Conservation (phyloP, 2,888 invertebrate species). For the Agonum fuliginosum region DNA sequence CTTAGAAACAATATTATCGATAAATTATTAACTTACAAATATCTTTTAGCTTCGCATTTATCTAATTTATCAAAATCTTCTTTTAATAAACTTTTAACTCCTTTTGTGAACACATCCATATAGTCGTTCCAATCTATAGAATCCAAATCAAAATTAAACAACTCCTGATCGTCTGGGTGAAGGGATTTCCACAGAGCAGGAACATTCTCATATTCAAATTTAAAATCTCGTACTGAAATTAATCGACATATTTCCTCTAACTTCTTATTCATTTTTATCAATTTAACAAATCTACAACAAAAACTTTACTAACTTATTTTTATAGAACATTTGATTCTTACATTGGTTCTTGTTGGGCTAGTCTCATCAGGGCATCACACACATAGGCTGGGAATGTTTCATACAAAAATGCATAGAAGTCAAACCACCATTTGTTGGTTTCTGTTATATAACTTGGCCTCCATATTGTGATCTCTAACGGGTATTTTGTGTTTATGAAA, state of each 20-base stretch:
- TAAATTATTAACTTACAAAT: conserved; percentile 5
- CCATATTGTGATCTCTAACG: no score
- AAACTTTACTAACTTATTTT: no score
- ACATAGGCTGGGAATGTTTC: no score
- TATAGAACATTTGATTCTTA: no score
- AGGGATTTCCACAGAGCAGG: conserved; percentile 1
- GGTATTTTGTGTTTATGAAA: no score
- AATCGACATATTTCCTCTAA: background rate
- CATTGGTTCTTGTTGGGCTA: no score
- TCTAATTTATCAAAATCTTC: background rate
- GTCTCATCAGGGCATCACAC: no score
- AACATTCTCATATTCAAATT: background rate
- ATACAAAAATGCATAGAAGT: no score
- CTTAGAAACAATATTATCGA: no score
- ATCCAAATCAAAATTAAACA: conserved; percentile 1
- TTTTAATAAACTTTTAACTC: background rate
- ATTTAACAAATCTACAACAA: background rate
- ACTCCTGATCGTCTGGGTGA: background rate
- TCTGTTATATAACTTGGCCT: no score
- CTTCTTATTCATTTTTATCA: background rate
- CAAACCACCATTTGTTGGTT: no score
- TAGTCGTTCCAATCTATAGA: background rate
- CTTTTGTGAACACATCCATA: background rate
- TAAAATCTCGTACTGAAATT: background rate
- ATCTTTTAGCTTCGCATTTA: background rate